Evolutionary conservation across 2,888 invertebrate species (phyloP).

Genomic region (Himalopsyche japonica): DNA sequence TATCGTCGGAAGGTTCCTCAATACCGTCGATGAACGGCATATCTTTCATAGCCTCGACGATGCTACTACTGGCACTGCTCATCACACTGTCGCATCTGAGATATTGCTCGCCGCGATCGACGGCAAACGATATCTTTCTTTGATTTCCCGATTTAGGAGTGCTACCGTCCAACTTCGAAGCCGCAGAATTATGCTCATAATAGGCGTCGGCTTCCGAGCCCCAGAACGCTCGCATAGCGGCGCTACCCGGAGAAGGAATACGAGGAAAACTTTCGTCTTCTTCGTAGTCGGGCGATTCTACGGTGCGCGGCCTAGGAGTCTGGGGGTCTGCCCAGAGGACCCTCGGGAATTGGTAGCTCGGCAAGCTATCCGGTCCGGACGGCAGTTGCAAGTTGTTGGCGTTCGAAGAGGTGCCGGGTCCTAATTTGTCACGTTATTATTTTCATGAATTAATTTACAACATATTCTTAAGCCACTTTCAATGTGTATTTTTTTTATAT

Average conservation of each 20-base stretch:
- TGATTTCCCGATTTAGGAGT: slow-evolving; percentile 21
- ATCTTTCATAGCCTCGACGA: slow-evolving; percentile 36
- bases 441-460: not conserved
- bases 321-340: slow-evolving; percentile 37
- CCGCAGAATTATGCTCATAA: not conserved
- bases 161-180: slow-evolving; percentile 18
- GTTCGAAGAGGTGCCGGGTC: slow-evolving; percentile 21
- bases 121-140: slow-evolving; percentile 37
- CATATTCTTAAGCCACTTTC: not conserved
- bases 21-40: slow-evolving; percentile 38
- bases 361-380: not conserved
- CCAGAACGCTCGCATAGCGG: not conserved
- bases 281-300: slow-evolving; percentile 21
- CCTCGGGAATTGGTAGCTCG: slow-evolving; percentile 31
- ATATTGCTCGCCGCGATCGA: slow-evolving; percentile 10
- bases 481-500: not conserved
- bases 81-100: slow-evolving; percentile 6
- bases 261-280: slow-evolving; percentile 31
- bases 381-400: not conserved
- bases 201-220: not conserved
- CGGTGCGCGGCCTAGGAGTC: slow-evolving; percentile 16
- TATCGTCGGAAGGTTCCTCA: slow-evolving; percentile 13
- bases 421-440: slow-evolving; percentile 2
- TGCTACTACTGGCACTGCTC: slow-evolving; percentile 30
- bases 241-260: slow-evolving; percentile 30